These are phyloP conservation scores for Acanthacorydalis orientalis DNA, from an alignment of 2,888 invertebrate species.

Conservation along the genomic window DNA sequence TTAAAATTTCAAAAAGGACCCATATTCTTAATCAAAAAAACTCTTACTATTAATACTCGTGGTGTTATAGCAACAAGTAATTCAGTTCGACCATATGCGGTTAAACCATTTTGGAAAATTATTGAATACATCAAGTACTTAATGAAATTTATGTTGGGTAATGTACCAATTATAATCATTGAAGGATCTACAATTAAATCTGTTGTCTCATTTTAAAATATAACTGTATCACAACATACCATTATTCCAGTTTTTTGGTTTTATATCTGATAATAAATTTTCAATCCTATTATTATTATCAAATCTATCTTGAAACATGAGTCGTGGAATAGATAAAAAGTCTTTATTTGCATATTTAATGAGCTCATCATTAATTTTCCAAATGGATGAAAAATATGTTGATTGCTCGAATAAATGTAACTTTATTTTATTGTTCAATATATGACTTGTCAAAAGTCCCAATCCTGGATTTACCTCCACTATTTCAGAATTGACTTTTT, in stretches of 20 bases:
- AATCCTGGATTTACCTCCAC: conserved; percentile 5
- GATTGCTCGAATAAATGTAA: neutral
- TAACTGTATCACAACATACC: neutral
- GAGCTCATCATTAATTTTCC: neutral
- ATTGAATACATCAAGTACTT: conserved; percentile 41
- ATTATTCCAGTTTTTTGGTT: neutral
- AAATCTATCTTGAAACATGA: conserved; percentile 4
- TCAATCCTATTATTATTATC: conserved; percentile 3
- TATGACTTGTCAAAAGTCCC: conserved; percentile 2
- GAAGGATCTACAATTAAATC: conserved; percentile 27
- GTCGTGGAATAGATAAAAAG: conserved; percentile 2
- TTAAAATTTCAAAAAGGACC: neutral
- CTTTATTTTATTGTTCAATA: neutral
- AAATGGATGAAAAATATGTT: neutral
- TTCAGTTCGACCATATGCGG: conserved; percentile 40
- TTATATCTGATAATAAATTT: neutral
- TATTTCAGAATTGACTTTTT: neutral
- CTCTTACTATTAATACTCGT: conserved; percentile 40
- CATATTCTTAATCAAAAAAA: neutral
- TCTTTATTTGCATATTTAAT: neutral
- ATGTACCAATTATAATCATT: conserved; percentile 41
- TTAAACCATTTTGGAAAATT: conserved; percentile 37
- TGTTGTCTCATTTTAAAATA: neutral
- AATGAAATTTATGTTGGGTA: conserved; percentile 39
- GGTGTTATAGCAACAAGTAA: conserved; percentile 44